Evolutionary conservation across 2,888 invertebrate species (phyloP), one percentile per base, ranked within the genome.

Genomic region (Branchinecta sandiegonensis): DNA sequence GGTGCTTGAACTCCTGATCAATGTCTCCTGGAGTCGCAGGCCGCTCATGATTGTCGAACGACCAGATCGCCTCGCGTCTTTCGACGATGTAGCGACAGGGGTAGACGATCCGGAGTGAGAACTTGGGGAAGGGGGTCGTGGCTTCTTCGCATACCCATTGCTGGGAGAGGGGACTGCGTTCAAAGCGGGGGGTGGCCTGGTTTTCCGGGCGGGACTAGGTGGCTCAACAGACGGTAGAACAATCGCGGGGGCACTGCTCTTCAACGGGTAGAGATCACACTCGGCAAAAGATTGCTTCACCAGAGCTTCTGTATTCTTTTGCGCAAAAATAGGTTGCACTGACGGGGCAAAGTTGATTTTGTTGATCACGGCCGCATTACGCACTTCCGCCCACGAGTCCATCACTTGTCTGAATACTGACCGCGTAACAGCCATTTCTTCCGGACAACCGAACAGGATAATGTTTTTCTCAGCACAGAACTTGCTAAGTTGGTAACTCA

Each of bases 231-330:
- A 17, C 8, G 17, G 14, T 56, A 17, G 56, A 14, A 17, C 9
- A n/a, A 56, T 17, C n/a, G 56, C n/a, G 8, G 56, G 8, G 56
- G 56, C 56, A 56, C 14, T 10, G n/a, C 17, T 56, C 17, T 56
- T 56, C n/a, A 56, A 56, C n/a, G 56, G 56, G 56, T 56, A 56
- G 17, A 56, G n/a, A 56, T n/a, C n/a, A 17, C 56, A 56, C 17
- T 8, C 56, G 17, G 14, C 17, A 56, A 14, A 56, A 10, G 56
- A 56, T 10, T 56, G 14, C 17, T 2, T 10, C 17, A 56, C 17
- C 14, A 56, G 8, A 56, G 14, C 17, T 56, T 56, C 56, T 56
- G 17, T 56, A 56, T 56, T 56, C n/a, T 56, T n/a, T 14, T 56
- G n/a, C 14, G 56, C n/a, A 56, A 56, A 56, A 17, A 56, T 8